Conservation (phyloP, 2,888 invertebrate species). For the Eurytoma californica region DNA sequence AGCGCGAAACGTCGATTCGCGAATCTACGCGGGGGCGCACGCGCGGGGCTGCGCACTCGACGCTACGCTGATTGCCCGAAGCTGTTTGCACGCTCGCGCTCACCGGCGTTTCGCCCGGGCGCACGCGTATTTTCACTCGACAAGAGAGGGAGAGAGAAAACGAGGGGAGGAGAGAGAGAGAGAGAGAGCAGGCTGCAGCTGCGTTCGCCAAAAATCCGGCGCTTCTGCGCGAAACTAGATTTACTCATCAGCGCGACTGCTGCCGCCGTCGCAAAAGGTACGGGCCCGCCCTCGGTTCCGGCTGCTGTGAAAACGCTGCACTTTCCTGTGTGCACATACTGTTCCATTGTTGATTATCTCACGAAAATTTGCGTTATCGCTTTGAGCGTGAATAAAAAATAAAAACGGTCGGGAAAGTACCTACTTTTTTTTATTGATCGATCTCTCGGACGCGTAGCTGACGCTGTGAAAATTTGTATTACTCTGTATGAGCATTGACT, state of each 20-base stretch:
- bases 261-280: conserved; percentile 21
- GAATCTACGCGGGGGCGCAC: neutral
- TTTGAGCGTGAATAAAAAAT: too few species aligned
- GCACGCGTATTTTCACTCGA: conserved; percentile 7
- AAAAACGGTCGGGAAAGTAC: too few species aligned
- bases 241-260: conserved; percentile 19
- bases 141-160: too few species aligned
- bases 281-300: neutral
- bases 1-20: conserved; percentile 26
- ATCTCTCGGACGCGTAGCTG: too few species aligned
- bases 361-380: too few species aligned
- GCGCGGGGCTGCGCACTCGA: conserved; percentile 15
- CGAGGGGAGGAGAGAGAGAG: too few species aligned
- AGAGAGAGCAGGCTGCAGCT: neutral
- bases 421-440: too few species aligned
- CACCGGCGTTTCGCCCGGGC: conserved; percentile 46
- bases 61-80: conserved; percentile 64
- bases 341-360: neutral
- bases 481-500: too few species aligned
- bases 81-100: conserved; percentile 63
- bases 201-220: conserved; percentile 37
- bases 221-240: conserved; percentile 44
- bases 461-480: too few species aligned
- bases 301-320: conserved; percentile 22
- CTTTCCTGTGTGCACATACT: neutral